Conservation (phyloP, 2,888 invertebrate genomes). For the Clistopyga incitator region DNA sequence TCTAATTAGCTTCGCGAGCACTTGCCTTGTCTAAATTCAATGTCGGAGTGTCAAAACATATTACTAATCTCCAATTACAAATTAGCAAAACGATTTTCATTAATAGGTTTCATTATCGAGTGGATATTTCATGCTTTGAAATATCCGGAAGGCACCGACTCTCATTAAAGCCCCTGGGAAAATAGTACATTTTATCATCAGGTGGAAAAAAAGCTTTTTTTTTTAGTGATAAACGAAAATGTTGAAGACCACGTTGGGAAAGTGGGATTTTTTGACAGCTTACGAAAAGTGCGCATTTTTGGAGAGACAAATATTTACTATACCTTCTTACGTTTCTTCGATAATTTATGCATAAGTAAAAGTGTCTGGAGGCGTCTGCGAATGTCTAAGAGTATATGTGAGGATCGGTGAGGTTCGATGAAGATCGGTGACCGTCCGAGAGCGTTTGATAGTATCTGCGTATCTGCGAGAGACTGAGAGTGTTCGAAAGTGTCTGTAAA, state of each 20-base stretch:
- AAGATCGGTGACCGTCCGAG: neutral
- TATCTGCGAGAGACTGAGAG: neutral
- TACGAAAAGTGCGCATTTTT: too few species aligned
- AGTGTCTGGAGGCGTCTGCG: neutral
- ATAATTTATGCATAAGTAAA: neutral
- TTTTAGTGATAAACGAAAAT: too few species aligned
- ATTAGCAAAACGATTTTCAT: neutral
- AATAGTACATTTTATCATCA: too few species aligned
- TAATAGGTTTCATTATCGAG: neutral
- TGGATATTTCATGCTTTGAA: neutral
- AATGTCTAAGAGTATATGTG: neutral
- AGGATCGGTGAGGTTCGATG: neutral
- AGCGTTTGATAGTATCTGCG: neutral
- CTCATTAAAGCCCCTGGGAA: neutral
- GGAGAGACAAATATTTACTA: too few species aligned
- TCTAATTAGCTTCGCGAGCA: constrained; percentile 13
- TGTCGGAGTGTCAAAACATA: constrained; percentile 10
- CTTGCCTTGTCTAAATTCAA: constrained; percentile 5
- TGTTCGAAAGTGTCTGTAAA: neutral
- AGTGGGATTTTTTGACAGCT: too few species aligned
- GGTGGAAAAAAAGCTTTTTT: too few species aligned
- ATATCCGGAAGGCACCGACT: neutral
- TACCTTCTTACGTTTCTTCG: too few species aligned
- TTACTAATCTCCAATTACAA: neutral
- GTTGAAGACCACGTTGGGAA: too few species aligned